Evolutionary conservation across 2,888 invertebrate species (phyloP).

Genomic region (Cheilosia soror): DNA sequence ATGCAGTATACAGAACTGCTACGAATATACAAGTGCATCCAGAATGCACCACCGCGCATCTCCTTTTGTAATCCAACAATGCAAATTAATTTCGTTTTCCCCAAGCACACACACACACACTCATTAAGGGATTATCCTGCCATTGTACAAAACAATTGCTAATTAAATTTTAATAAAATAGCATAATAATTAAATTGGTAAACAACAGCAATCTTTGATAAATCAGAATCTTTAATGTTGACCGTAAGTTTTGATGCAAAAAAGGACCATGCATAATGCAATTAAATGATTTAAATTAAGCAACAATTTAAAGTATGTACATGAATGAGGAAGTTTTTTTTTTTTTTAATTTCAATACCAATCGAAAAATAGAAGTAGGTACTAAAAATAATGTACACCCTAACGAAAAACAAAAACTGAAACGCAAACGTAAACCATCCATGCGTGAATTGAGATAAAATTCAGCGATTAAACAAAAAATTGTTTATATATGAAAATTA

Average conservation of each 20-base stretch:
- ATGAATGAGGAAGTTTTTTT: no score
- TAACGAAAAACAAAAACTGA: not conserved
- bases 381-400: not conserved
- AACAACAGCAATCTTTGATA: conserved; percentile 35
- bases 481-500: not conserved
- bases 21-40: not conserved
- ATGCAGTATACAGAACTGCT: not conserved
- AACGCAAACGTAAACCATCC: conserved; percentile 4
- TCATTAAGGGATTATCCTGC: conserved; percentile 51
- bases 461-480: conserved; percentile 8
- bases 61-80: conserved; percentile 20
- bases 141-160: conserved; percentile 29
- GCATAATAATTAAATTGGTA: conserved; percentile 16
- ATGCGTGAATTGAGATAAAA: conserved; percentile 52
- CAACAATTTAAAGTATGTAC: not conserved
- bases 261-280: not conserved
- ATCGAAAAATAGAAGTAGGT: not conserved
- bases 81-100: conserved; percentile 50
- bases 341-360: not conserved
- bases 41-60: conserved; percentile 16
- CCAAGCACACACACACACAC: conserved; percentile 45
- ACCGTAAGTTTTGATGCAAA: not conserved
- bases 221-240: conserved; percentile 16
- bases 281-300: conserved; percentile 2
- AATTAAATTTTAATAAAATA: conserved; percentile 57